Evolutionary conservation across 1,140 invertebrate species (phyloP).

Genomic region (Papilio aristodemus): DNA sequence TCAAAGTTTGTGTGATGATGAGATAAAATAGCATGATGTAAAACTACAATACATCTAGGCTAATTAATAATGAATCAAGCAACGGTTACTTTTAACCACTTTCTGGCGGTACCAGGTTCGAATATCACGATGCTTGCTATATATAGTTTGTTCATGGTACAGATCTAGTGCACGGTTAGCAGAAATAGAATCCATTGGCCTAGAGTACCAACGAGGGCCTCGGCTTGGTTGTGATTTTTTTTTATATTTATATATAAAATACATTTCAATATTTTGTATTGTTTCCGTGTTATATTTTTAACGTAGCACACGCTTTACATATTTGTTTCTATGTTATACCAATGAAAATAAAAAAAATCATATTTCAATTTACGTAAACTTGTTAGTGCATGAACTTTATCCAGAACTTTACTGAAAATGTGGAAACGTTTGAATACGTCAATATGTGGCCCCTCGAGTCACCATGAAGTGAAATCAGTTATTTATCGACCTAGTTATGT

Average conservation of each 20-base stretch:
- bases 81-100: slow-evolving; percentile 50
- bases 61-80: slow-evolving; percentile 50
- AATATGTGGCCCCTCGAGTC: background rate
- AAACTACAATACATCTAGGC: background rate
- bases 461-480: background rate
- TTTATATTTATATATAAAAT: no score
- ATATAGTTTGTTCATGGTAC: slow-evolving; percentile 43
- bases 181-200: slow-evolving; percentile 42
- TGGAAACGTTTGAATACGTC: background rate
- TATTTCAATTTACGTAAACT: no score
- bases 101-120: slow-evolving; percentile 51
- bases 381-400: no score
- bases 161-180: slow-evolving; percentile 33
- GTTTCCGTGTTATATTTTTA: no score
- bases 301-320: no score
- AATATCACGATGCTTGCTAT: slow-evolving; percentile 45
- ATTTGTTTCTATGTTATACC: no score
- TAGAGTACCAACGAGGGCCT: slow-evolving; percentile 38
- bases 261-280: no score
- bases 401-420: background rate
- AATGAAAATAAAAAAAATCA: no score
- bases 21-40: background rate
- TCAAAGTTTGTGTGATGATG: background rate
- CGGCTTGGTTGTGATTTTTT: slow-evolving; percentile 26
- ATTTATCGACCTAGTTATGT: background rate